Evolutionary conservation across 2,888 invertebrate genomes (phyloP), one percentile per base, ranked within the genome.

Genomic region (Harpalus rubripes): DNA sequence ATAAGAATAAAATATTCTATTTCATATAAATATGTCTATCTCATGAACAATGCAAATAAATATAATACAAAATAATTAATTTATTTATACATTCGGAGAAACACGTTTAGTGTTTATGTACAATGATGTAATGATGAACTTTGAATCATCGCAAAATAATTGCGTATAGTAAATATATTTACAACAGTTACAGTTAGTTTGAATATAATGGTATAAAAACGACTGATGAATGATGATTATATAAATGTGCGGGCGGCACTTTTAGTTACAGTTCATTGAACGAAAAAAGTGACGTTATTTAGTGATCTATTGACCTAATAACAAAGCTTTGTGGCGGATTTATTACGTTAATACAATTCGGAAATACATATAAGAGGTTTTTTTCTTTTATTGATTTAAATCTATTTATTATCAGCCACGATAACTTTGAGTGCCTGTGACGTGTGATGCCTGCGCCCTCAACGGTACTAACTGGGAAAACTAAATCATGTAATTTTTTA

Each of bases 131-230:
- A 74, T 15, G 16, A 74, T 74, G 72, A 74, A 74, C 72, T 74
- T 74, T 74, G 72, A 74, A 44, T 74, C 44, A 44, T 74, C 44
- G 41, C 72, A 44, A 74, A 41, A 74, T 74, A 74, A 44, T 74
- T 74, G 12, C 41, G 18, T 22, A 16, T 74, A 44, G 72, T 74
- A 74, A 74, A 74, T 52, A 74, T 15, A 8, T 41, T 44, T 74
- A 74, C 72, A 44, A 74, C 44, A 74, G 41, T 10, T 74, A 74
- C 72, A 18, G 72, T 74, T 74, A 74, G 10, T 8, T 74, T 41
- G 18, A 41, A 44, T 44, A 41, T 44, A 44, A 74, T 18, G 15
- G 16, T 4, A 15, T 18, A 74, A 44, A 44, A 74, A 74, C 18
- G 16, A 74, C 18, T 74, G 44, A 74, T 41, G 41, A 16, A 52